Base-by-base conservation (phyloP, 2,113 vertebrate genomes). In the Sceloporus undulatus region DNA sequence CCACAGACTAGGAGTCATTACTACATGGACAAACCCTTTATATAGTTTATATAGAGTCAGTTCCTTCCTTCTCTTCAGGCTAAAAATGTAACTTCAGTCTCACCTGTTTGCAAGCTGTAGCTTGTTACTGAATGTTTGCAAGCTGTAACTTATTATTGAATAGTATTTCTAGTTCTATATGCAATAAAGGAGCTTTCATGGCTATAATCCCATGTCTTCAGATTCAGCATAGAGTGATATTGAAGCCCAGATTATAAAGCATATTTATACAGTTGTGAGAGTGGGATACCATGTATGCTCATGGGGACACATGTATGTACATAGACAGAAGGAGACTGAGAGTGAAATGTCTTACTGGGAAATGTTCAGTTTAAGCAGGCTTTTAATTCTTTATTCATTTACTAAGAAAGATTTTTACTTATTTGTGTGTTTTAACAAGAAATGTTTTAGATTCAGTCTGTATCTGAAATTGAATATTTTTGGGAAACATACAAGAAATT, bases 51-150 rank as follows among this genome's bases (percentile, higher is more conserved):
- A 85, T 70, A 42, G 73, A 90, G 83, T 40, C 62, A 89, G 71
- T 79, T 90, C 13, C 70, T 89, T 88, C 88, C 19, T 82, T 21
- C 38, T 56, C n/a, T 71, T 59, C 86, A 94, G 82, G 78, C 19
- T 0, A 42, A 66, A 87, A 86, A 88, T 84, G 14, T 75, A 68
- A 10, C 0, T 65, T 88, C 16, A 89, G 66, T 85, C 9, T 84
- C 75, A 48, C 38, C 25, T 25, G 38, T 80, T 90, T 88, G 42
- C 56, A 27, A 59, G 8, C 21, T n/a, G 90, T 88, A 84, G 86
- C 21, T 90, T 88, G 80, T 29, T 38, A 76, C 18, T 7, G 79
- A 68, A 11, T 87, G 68, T 25, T 4, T 86, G 66, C 40, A 10
- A 23, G 34, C 2, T 52, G 59, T 29, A 19, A 25, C 34, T 59